These are phyloP conservation scores for Helogale parvula DNA, from an alignment of 2,113 vertebrate species.

Conservation along the genomic window DNA sequence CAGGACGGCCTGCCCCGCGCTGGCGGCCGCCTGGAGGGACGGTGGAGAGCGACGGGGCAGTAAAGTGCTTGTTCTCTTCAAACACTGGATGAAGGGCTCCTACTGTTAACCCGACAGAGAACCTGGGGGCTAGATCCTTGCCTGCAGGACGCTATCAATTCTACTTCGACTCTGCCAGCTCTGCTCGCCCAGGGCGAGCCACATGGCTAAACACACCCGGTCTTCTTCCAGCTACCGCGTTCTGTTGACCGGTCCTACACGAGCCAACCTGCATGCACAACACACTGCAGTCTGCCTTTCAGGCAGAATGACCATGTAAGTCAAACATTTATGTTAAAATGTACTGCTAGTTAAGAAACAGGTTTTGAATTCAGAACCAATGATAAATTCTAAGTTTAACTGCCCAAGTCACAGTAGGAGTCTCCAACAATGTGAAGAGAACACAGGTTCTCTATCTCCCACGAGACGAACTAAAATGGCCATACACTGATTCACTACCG, in stretches of 20 bases:
- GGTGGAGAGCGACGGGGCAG: accelerated
- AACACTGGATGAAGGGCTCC: not conserved
- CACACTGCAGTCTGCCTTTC: not conserved
- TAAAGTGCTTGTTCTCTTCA: not conserved
- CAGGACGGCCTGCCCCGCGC: not conserved
- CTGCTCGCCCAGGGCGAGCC: not conserved
- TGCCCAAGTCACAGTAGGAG: not conserved
- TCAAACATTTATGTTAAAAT: conserved; percentile 1
- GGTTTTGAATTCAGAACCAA: not conserved
- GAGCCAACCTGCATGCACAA: not conserved
- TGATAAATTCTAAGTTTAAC: conserved; percentile 10
- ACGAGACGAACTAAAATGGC: not conserved
- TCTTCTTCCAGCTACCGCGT: not conserved
- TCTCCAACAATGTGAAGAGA: not conserved
- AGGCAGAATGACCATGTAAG: not conserved
- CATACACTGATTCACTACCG: not conserved
- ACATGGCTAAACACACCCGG: not conserved
- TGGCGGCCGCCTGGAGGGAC: not conserved
- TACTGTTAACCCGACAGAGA: not conserved
- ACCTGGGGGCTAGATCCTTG: not conserved
- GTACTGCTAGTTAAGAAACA: not conserved
- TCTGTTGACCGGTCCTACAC: not conserved
- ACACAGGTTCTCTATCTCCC: not conserved
- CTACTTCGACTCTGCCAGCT: not conserved
- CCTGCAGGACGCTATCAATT: not conserved